phyloP scores from a whole-genome alignment of 2,888 invertebrate genomes.

The Hyposoter dolosus region DNA sequence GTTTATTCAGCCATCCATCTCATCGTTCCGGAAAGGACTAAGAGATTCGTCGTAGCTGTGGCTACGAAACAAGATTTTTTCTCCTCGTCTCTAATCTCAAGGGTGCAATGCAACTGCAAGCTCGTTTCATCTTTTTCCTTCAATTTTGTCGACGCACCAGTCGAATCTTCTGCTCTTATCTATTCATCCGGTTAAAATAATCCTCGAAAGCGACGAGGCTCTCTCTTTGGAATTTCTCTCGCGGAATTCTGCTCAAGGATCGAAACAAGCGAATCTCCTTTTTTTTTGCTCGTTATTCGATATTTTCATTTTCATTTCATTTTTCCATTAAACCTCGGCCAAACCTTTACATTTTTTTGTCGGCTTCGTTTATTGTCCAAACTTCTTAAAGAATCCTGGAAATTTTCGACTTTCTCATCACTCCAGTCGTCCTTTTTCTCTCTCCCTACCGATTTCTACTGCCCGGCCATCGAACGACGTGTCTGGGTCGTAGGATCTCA shows the following conservation, averaged over 20 bases:
- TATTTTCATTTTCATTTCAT: not conserved
- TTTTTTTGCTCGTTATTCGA: not conserved
- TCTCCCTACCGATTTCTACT: conserved; percentile 43
- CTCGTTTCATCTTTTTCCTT: conserved; percentile 3
- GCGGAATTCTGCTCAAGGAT: not conserved
- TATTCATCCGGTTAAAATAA: not conserved
- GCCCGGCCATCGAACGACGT: conserved; percentile 50
- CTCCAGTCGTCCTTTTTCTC: conserved; percentile 50
- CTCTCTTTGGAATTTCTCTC: not conserved
- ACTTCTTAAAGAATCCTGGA: conserved; percentile 29
- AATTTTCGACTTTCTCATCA: conserved; percentile 61
- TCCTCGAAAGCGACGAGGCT: not conserved
- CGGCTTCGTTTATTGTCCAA: conserved; percentile 19
- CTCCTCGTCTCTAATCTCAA: conserved; percentile 12
- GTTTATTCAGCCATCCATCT: conserved; percentile 48
- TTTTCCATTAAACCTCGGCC: conserved; percentile 55
- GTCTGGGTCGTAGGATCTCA: conserved; percentile 60
- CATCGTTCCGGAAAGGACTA: conserved; percentile 19
- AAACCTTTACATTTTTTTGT: conserved; percentile 66
- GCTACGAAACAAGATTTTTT: not conserved
- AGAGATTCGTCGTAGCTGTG: not conserved
- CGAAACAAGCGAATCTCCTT: not conserved
- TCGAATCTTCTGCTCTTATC: not conserved
- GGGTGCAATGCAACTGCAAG: conserved; percentile 9
- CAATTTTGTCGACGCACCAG: not conserved